phyloP scores from a whole-genome alignment of 2,797 vertebrate species.

The Pseudopleuronectes americanus region DNA sequence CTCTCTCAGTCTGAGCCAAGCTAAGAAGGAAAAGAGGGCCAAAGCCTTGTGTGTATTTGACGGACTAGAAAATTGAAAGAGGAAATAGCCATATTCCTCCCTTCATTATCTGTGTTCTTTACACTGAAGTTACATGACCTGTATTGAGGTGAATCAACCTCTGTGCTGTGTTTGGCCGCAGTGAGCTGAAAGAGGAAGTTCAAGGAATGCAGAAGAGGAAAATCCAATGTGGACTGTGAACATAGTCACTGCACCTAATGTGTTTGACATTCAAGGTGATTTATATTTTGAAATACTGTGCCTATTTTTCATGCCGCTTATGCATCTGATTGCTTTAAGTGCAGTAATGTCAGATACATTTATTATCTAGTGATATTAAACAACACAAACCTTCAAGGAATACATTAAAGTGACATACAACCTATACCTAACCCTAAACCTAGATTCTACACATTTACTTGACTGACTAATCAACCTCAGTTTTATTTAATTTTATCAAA shows the following conservation, averaged over 20 bases:
- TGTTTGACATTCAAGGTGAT: constrained; percentile 21
- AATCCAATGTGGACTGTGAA: background rate
- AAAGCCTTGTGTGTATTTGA: constrained; percentile 36
- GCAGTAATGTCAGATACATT: background rate
- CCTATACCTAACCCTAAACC: too few relatives aligned
- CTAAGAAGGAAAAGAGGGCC: constrained; percentile 4
- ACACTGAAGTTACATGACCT: constrained; percentile 2
- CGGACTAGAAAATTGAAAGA: constrained; percentile 41
- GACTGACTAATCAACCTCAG: too few relatives aligned
- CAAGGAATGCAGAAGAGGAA: constrained; percentile 19
- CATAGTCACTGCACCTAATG: background rate
- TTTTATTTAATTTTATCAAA: too few relatives aligned
- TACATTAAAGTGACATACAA: too few relatives aligned
- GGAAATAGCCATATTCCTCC: constrained; percentile 47
- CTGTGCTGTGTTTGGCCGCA: background rate
- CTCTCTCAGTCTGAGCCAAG: constrained; percentile 37
- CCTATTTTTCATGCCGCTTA: background rate
- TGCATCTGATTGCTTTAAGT: background rate
- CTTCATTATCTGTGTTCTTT: constrained; percentile 20
- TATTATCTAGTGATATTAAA: too few relatives aligned
- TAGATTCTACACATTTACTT: too few relatives aligned
- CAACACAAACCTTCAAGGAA: too few relatives aligned
- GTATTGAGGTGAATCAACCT: constrained; percentile 15
- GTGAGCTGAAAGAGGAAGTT: constrained; percentile 1
- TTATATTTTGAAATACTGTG: background rate